Conservation (phyloP, 2,888 invertebrate species). For the Caenorhabditis sulstoni region DNA sequence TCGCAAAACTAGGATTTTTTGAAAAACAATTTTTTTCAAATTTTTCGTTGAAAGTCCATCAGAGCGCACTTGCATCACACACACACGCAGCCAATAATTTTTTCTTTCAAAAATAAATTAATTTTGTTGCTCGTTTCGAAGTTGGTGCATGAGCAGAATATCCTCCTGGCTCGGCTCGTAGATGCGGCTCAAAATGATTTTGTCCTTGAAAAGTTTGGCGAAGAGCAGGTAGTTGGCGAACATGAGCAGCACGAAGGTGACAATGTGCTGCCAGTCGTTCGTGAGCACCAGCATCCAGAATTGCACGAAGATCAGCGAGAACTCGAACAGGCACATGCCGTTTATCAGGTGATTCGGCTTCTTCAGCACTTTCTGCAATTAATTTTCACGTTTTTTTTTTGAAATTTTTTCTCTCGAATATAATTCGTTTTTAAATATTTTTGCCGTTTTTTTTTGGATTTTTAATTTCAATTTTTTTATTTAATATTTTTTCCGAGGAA, state of each 20-base stretch:
- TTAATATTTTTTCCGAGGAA: no score
- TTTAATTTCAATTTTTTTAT: no score
- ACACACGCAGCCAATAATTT: no score
- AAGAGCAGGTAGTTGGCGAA: constrained; percentile 93
- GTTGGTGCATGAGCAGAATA: constrained; percentile 69
- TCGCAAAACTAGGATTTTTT: constrained; percentile 1
- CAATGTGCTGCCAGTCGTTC: constrained; percentile 92
- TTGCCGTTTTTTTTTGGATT: no score
- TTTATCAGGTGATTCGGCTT: constrained; percentile 87
- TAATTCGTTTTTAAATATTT: no score
- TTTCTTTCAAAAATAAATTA: background rate
- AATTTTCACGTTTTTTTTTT: no score
- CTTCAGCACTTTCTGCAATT: constrained; percentile 88
- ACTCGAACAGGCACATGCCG: constrained; percentile 84
- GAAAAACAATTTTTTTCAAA: no score
- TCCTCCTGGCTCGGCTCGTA: constrained; percentile 77
- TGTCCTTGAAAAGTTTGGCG: constrained; percentile 89
- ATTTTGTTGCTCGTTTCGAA: constrained; percentile 47
- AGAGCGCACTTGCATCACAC: no score
- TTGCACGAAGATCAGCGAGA: constrained; percentile 83
- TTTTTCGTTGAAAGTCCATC: no score
- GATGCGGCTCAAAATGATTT: constrained; percentile 75
- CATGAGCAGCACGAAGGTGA: constrained; percentile 90
- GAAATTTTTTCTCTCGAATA: no score
- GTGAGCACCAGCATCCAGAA: constrained; percentile 88